Evolutionary conservation across 2,888 invertebrate genomes (phyloP).

Genomic region (Reticulitermes lucifugus): DNA sequence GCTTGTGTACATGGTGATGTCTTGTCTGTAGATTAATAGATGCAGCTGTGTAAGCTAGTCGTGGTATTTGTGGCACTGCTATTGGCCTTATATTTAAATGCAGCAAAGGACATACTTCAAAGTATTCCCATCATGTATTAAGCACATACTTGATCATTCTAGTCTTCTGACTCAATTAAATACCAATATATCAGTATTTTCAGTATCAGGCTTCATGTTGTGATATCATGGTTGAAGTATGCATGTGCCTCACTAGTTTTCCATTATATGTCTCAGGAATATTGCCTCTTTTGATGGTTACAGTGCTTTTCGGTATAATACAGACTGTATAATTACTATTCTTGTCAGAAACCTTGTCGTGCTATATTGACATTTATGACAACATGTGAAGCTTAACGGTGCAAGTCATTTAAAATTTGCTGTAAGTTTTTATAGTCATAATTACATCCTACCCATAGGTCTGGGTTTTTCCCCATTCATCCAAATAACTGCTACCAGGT

Average conservation of each 20-base stretch:
- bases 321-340: too few species aligned
- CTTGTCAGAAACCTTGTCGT: too few species aligned
- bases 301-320: too few species aligned
- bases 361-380: too few species aligned
- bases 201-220: neutral
- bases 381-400: too few species aligned
- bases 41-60: neutral
- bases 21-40: neutral
- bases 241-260: slow-evolving; percentile 1
- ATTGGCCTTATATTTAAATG: neutral
- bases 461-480: too few species aligned
- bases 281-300: too few species aligned
- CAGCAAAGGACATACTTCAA: neutral
- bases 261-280: neutral
- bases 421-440: too few species aligned
- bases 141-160: neutral
- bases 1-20: neutral
- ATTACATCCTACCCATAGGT: too few species aligned
- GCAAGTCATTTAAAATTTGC: too few species aligned
- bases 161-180: neutral
- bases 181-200: slow-evolving; percentile 1
- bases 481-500: too few species aligned
- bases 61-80: slow-evolving; percentile 3
- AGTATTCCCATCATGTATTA: neutral
- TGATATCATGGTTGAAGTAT: slow-evolving; percentile 1